Evolutionary conservation across 2,888 invertebrate species (phyloP).

Genomic region (Cantharis lateralis): DNA sequence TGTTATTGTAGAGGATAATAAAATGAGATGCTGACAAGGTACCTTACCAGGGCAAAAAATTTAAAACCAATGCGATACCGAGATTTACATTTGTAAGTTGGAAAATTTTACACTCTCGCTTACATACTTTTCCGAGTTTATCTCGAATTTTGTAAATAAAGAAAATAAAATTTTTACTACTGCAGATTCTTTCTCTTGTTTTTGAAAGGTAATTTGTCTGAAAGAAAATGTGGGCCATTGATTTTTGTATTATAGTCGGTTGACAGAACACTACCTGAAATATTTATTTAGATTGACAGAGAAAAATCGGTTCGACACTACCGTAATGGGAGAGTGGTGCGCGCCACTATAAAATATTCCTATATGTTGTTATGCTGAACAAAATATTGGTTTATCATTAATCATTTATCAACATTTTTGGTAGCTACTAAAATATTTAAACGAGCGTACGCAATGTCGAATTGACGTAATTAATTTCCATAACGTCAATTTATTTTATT

Average conservation of each 20-base stretch:
- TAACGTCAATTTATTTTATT: background rate
- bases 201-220: constrained; percentile 17
- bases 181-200: constrained; percentile 9
- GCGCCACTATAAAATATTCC: constrained; percentile 9
- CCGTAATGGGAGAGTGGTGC: constrained; percentile 6
- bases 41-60: constrained; percentile 5
- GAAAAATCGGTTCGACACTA: constrained; percentile 14
- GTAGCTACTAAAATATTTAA: background rate
- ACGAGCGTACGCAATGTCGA: background rate
- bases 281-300: constrained; percentile 14
- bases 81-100: constrained; percentile 21
- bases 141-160: background rate
- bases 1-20: constrained; percentile 20
- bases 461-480: background rate
- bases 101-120: constrained; percentile 16
- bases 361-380: background rate
- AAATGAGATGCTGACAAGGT: constrained; percentile 12
- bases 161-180: constrained; percentile 16
- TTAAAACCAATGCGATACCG: constrained; percentile 20
- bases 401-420: background rate
- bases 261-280: constrained; percentile 15
- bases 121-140: constrained; percentile 18
- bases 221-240: constrained; percentile 13
- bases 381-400: background rate
- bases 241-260: constrained; percentile 16